Base-by-base conservation (phyloP, 2,888 invertebrate genomes). In the Orgyia antiqua region DNA sequence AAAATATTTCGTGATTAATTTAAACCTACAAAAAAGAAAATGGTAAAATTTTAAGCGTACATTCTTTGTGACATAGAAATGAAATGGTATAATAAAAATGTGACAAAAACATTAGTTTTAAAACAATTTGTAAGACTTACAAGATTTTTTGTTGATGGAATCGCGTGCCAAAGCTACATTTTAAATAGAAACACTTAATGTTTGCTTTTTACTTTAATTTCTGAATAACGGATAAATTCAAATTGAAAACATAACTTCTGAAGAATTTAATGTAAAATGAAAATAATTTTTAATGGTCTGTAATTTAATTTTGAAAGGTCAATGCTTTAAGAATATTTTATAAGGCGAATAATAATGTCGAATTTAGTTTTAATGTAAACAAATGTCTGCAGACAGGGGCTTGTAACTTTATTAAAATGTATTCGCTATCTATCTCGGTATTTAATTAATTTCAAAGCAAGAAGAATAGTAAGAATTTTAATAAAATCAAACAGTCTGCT, bases 221-320 rank as follows among this genome's bases (percentile, higher is more conserved):
- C 36, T 44, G 31, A 44, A 36, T 33, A 31, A 45, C 40, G 24
- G 18, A n/a, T n/a, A 28, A 26, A 29, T 29, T 31, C 12, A 36
- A 38, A 27, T 34, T 10, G 6, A 4, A 29, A 45, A 36, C 28
- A n/a, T 48, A 37, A 36, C 33, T 33, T 24, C 31, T 37, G 24
- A 24, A 13, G 24, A 13, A 27, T 13, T 27, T 18, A 13, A 28
- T 17, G 6, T 27, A 12, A 27, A 27, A 8, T 25, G 11, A 4
- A 27, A 13, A 18, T 15, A 8, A 23, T 20, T 23, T 29, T 20
- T 9, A 23, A 10, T 21, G 8, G 7, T 23, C 13, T 13, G 20
- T 21, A 24, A 25, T 20, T n/a, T 21, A 11, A 20, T 18, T 25
- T 19, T 12, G 19, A 20, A 23, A 24, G 10, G n/a, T 19, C 19